Evolutionary conservation across 1,140 invertebrate genomes (phyloP), one percentile per base, ranked within the genome.

Genomic region (Ooceraea biroi): DNA sequence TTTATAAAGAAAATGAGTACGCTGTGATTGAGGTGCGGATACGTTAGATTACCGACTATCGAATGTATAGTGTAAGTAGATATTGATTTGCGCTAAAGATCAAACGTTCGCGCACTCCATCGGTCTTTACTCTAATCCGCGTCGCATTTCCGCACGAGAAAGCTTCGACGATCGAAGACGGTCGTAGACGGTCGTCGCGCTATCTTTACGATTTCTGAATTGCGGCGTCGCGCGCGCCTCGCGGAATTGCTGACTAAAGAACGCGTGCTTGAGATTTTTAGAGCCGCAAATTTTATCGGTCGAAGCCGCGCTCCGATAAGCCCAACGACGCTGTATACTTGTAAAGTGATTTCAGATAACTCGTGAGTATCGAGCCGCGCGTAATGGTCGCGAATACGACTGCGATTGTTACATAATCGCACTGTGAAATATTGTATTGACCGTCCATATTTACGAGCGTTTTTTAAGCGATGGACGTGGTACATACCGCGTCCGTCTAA

Each of bases 291-390:
- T 71, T 80, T 80, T 80, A 80, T 80, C 76, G 25, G 41, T 71
- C 76, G 25, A n/a, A n/a, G 11, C 65, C 30, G 17, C 22, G 50
- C 65, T 36, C 65, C 65, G 76, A 80, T 80, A 80, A 80, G 65
- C 65, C 65, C n/a, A 57, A 80, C 65, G 50, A 71, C 76, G 76
- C 50, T 71, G 52, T 71, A 80, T 80, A 57, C 65, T 69, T 80
- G 65, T 71, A 80, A 80, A 80, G 65, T 65, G 76, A 80, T 80
- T 80, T 71, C 36, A 80, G 76, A 80, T 80, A 80, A 80, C 65
- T 27, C 50, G 65, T 36, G 65, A 19, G 30, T 77, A 77, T 77
- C 60, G 60, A 36, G 60, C 46, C 76, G 63, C 36, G 27, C 74
- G 57, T 77, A 78, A 69, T 78, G 41, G 76, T 57, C 65, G 76